Conservation (phyloP, 2,113 vertebrate species). For the Amazona guildingii region DNA sequence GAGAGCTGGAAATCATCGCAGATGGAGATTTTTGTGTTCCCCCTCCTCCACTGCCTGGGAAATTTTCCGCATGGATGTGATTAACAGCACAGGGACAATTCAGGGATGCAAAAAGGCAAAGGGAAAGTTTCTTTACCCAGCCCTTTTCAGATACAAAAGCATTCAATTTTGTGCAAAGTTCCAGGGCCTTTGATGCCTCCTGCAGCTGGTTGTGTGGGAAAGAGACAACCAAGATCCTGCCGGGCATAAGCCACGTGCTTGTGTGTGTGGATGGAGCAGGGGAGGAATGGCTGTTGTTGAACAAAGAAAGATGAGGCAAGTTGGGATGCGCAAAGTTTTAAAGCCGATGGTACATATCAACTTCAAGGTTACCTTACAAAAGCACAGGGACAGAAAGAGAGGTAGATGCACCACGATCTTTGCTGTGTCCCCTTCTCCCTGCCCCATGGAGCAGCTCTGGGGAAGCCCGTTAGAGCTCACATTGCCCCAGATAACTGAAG, state of each 20-base stretch:
- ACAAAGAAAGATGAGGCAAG: not conserved
- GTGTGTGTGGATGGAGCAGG: not conserved
- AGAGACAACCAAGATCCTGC: not conserved
- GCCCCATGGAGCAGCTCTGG: not conserved
- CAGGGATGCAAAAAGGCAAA: not conserved
- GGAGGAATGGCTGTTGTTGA: not conserved
- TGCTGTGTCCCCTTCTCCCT: not conserved
- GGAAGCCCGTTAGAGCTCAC: not conserved
- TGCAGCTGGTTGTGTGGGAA: not conserved
- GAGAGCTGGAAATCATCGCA: not conserved
- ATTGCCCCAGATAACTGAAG: not conserved
- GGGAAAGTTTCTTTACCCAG: not conserved
- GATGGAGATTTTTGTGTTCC: not conserved
- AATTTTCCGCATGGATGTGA: accelerated
- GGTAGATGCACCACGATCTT: not conserved
- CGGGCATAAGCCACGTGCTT: accelerated
- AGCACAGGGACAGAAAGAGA: not conserved
- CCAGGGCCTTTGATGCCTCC: not conserved
- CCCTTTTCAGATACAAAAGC: not conserved
- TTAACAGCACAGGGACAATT: not conserved
- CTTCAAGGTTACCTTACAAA: not conserved
- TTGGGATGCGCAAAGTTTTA: not conserved
- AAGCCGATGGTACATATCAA: not conserved
- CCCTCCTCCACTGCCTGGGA: not conserved
- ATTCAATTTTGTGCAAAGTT: not conserved